Conservation (phyloP, 2,113 vertebrate genomes). For the Phasianus colchicus region DNA sequence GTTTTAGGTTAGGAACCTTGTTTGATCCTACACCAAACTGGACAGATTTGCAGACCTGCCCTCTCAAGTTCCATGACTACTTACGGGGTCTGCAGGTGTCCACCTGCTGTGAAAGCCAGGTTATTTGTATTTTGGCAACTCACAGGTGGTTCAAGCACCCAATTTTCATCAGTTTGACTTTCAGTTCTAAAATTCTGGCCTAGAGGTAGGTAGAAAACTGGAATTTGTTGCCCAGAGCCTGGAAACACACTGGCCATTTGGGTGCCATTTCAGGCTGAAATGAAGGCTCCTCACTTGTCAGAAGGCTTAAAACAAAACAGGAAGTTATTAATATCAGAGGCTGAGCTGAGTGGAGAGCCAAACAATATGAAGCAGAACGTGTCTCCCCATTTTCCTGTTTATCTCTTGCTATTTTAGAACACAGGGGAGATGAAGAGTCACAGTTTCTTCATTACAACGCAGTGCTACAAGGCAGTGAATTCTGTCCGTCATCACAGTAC, state of each 20-base stretch:
- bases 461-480: background rate
- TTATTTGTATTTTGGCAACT: background rate
- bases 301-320: slow-evolving; percentile 21
- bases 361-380: slow-evolving; percentile 47
- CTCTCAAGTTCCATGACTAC: background rate
- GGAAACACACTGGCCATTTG: background rate
- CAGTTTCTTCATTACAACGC: background rate
- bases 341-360: background rate
- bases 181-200: background rate
- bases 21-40: background rate
- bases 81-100: background rate
- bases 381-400: slow-evolving; percentile 62
- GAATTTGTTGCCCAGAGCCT: background rate
- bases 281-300: background rate
- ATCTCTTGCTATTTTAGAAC: slow-evolving; percentile 36
- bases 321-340: slow-evolving; percentile 51
- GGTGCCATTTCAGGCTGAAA: background rate
- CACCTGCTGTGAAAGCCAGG: background rate
- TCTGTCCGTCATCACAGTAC: background rate
- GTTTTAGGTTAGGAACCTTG: background rate
- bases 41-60: background rate
- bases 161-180: background rate
- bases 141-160: background rate
- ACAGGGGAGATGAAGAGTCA: background rate
- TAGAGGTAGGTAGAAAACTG: background rate